A percentile compares a stretch with the other conserved stretches of the same genome.
Evolutionary conservation across 2,113 vertebrate genomes (phyloP).

Genomic region (Siphamia tubifer): DNA sequence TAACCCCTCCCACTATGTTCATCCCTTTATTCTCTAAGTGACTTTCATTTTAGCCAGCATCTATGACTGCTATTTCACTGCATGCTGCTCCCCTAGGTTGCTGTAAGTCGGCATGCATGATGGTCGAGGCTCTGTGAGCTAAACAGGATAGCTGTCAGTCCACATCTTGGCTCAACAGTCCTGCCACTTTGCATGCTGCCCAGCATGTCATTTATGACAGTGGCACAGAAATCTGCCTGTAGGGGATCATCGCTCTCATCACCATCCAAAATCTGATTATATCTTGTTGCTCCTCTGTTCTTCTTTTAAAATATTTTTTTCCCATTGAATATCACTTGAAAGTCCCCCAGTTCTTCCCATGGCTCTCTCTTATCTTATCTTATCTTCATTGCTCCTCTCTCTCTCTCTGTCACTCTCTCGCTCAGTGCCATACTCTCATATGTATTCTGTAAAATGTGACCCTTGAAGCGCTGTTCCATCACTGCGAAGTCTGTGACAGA

Average conservation of each 20-base stretch:
- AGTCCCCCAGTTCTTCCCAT: too few species aligned
- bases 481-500: too few species aligned
- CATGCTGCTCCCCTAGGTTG: not conserved
- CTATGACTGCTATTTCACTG: not conserved
- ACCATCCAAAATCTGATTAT: not conserved
- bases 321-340: too few species aligned
- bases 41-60: not conserved
- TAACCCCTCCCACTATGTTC: too few species aligned
- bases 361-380: too few species aligned
- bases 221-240: not conserved
- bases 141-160: constrained; percentile 3
- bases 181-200: not conserved
- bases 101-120: constrained; percentile 19
- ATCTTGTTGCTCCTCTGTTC: not conserved
- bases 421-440: too few species aligned
- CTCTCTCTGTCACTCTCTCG: too few species aligned
- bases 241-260: not conserved
- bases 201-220: not conserved
- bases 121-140: not conserved
- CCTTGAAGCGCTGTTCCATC: too few species aligned
- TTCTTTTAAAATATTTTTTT: too few species aligned
- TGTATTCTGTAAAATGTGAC: too few species aligned
- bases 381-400: too few species aligned
- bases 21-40: not conserved
- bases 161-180: not conserved